Evolutionary conservation across 2,888 invertebrate species (phyloP).

Genomic region (Zygogramma bicolorata): DNA sequence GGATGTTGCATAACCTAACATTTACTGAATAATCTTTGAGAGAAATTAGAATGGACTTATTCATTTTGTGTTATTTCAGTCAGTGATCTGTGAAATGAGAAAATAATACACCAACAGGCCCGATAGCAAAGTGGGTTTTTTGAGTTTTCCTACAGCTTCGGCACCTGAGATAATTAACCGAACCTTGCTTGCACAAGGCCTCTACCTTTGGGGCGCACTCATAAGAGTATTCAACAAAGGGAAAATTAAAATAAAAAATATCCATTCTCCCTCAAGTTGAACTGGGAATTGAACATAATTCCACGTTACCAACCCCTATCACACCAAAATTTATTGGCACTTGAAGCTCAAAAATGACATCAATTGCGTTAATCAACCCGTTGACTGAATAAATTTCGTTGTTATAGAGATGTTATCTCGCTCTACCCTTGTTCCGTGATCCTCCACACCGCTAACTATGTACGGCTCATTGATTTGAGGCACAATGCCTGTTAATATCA

Average conservation of each 20-base stretch:
- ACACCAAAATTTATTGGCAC: conserved; percentile 59
- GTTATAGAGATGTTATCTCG: conserved; percentile 60
- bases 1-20: too few species aligned
- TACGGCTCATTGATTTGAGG: conserved; percentile 60
- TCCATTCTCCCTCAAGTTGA: conserved; percentile 57
- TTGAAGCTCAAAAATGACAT: conserved; percentile 58
- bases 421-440: conserved; percentile 49
- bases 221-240: conserved; percentile 53
- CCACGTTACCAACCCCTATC: conserved; percentile 46
- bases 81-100: too few species aligned
- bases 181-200: too few species aligned
- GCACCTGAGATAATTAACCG: too few species aligned
- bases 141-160: too few species aligned
- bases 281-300: conserved; percentile 49
- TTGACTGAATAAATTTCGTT: conserved; percentile 57
- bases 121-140: too few species aligned
- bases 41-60: too few species aligned
- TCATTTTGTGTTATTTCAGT: too few species aligned
- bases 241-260: too few species aligned
- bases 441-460: conserved; percentile 46
- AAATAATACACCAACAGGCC: too few species aligned
- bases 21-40: too few species aligned
- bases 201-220: conserved; percentile 49
- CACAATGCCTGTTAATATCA: conserved; percentile 64
- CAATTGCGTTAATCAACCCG: conserved; percentile 61